A percentile compares a stretch with the other conserved stretches of the same genome.
These are phyloP conservation scores for Spheniscus mendiculus DNA, from an alignment of 2,113 vertebrate genomes.

Conservation along the genomic window DNA sequence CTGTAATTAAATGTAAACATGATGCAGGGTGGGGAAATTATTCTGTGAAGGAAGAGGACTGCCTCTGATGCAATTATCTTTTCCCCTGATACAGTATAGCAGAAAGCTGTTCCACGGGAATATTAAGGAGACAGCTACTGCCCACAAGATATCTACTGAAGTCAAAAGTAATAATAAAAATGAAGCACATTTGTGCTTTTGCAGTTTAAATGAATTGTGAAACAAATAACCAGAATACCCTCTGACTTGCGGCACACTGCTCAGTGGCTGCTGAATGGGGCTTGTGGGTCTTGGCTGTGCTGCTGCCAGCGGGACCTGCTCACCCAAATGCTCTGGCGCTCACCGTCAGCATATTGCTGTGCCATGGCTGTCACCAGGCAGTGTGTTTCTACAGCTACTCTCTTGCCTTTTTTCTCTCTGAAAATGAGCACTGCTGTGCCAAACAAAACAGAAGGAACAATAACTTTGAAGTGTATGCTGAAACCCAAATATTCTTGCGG, in stretches of 20 bases:
- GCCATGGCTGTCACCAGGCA: neutral
- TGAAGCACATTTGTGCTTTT: neutral
- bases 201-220: neutral
- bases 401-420: neutral
- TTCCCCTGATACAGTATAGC: neutral
- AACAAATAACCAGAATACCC: neutral
- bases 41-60: neutral
- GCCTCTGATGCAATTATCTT: neutral
- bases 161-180: constrained; percentile 11
- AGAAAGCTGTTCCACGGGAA: neutral
- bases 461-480: neutral
- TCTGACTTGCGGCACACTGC: neutral
- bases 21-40: neutral
- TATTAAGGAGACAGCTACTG: neutral
- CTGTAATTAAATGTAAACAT: neutral
- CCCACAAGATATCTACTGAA: constrained; percentile 7
- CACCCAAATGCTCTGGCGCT: fast-evolving
- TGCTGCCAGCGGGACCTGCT: neutral
- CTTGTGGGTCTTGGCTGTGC: fast-evolving
- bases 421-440: neutral
- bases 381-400: neutral
- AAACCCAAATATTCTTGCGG: neutral
- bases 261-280: neutral
- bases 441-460: constrained; percentile 2
- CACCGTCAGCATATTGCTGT: neutral